Base-by-base conservation (phyloP, 2,797 vertebrate species). In the Leptoclinus maculatus region DNA sequence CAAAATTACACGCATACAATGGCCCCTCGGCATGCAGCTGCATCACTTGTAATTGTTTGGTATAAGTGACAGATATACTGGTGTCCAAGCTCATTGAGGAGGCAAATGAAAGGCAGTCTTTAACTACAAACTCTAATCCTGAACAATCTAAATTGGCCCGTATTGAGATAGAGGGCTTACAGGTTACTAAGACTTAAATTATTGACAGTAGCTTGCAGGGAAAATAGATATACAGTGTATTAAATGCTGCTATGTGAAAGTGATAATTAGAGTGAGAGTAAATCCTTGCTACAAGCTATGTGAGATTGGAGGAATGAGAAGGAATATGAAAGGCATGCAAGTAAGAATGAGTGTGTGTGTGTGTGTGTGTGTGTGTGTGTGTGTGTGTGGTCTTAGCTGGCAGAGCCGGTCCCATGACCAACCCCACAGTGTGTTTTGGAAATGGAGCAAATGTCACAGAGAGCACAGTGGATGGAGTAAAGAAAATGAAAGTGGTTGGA, bases 251-350 rank as follows among this genome's bases (percentile, higher is more conserved):
- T 83, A 88, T 83, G 70, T 87, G 39, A 90, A 80, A 78, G 63
- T 21, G 71, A 88, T 93, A 89, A 93, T 92, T 90, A 88, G 76
- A 84, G 47, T 74, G 58, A 69, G 72, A 81, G 78, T 79, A 92
- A 94, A 93, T 94, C 91, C 86, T 86, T 74, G 91, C 92, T 89
- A 89, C 76, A 59, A 91, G 91, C 89, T 51, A 85, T 78, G 63
- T 71, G 54, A 79, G 79, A 81, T 65, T 78, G 60, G 72, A 76
- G 51, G 68, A 89, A 84, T 80, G 49, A 71, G 69, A 78, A 80
- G 51, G 63, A 80, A 76, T 23, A 85, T 36, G 25, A 81, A 84
- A 83, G 70, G 82, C 85, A 79, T 78, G 85, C 25, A 47, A 82
- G 78, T 23, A 56, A 68, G 80, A 85, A 62, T 69, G 68, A 66